Conservation (phyloP, 1,140 invertebrate species). For the Sesamia nonagrioides region DNA sequence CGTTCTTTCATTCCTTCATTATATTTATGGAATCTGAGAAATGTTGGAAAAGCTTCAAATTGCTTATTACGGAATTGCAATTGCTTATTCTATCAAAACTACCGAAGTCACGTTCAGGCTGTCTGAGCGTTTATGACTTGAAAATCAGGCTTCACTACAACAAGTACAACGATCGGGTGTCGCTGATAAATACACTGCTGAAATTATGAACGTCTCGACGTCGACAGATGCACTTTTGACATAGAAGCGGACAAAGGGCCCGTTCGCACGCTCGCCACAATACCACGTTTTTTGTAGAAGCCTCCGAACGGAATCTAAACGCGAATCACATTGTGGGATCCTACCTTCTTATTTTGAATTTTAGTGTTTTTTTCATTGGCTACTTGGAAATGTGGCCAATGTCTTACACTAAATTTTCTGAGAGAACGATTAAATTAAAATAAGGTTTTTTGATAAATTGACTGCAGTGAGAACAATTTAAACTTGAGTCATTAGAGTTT, state of each 20-base stretch:
- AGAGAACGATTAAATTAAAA: slow-evolving; percentile 49
- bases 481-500: slow-evolving; percentile 5
- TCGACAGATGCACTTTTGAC: slow-evolving; percentile 79
- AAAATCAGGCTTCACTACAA: slow-evolving; percentile 19
- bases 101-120: neutral
- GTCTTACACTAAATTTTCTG: slow-evolving; percentile 46
- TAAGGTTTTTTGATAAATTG: slow-evolving; percentile 38
- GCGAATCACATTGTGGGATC: slow-evolving; percentile 76
- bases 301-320: slow-evolving; percentile 78
- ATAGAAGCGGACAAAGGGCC: slow-evolving; percentile 69
- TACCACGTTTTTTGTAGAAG: slow-evolving; percentile 75
- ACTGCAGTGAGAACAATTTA: slow-evolving; percentile 22
- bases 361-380: slow-evolving; percentile 48
- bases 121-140: slow-evolving; percentile 20
- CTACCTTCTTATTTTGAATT: slow-evolving; percentile 68
- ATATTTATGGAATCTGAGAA: neutral
- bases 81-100: neutral
- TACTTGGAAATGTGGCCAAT: slow-evolving; percentile 44
- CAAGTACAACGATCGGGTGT: slow-evolving; percentile 42
- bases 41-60: neutral
- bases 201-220: slow-evolving; percentile 74
- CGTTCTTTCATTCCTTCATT: too few species aligned
- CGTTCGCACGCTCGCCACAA: slow-evolving; percentile 78
- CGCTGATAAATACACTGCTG: slow-evolving; percentile 59
- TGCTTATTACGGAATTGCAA: neutral